Evolutionary conservation across 2,113 vertebrate genomes (phyloP), one percentile per base, ranked within the genome.

Genomic region (Pelusios castaneus): DNA sequence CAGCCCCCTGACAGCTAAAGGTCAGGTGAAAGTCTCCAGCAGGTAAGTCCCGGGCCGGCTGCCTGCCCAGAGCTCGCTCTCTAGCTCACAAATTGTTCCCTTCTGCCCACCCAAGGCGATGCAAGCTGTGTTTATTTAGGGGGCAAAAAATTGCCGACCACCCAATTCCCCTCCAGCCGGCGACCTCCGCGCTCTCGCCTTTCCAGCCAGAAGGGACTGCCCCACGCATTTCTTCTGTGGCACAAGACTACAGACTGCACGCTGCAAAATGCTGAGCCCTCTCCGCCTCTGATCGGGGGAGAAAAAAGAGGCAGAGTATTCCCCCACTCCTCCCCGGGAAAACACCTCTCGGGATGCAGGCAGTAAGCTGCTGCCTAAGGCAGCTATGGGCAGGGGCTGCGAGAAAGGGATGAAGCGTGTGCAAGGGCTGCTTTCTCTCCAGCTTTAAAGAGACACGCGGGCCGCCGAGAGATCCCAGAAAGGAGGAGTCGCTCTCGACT

Each of bases 101-200:
- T 93, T 89, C 81, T 97, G 97, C 97, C 98, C 98, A 98, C 97
- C 97, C 97, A 98, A 93, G 96, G 93, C n/a, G 97, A 92, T 77
- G 91, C 92, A 96, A 97, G 93, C 91, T 96, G 93, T 92, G 92
- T 95, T 96, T 97, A 94, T 90, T 96, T 95, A 87, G 89, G 92
- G 96, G 95, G 38, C 21, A 88, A 93, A 82, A 70, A 92, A 45
- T 51, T 79, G 49, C 56, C 82, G 83, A 93, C 94, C 91, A 95
- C 89, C 41, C 84, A 93, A 82, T 88, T 90, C 84, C 84, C 89
- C 22, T 93, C 81, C 67, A 89, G 85, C 29, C 17, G 4, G 75
- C 17, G 31, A 90, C 9, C 25, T 52, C 21, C 22, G 45, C 16
- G 76, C 29, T 58, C 91, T 70, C 47, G 41, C 38, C 27, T 1